A percentile compares a stretch with the other conserved stretches of the same genome.
These are phyloP conservation scores for Akabosia matsudoensis DNA, from an alignment of 1,140 invertebrate genomes.

Conservation along the genomic window DNA sequence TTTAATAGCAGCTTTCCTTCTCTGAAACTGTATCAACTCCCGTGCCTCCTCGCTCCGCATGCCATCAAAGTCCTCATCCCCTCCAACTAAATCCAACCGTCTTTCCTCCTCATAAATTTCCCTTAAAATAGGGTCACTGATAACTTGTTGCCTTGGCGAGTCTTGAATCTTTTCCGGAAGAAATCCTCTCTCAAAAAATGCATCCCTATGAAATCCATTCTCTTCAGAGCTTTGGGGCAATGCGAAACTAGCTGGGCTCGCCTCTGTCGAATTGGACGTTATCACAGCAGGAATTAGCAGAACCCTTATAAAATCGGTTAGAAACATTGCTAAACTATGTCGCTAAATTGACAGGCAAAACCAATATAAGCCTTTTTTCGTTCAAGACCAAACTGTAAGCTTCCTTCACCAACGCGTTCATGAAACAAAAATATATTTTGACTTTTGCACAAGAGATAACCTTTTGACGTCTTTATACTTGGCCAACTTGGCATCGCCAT, in stretches of 20 bases:
- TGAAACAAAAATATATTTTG: no score
- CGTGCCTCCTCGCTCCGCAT: conserved; percentile 8
- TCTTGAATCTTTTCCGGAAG: neutral
- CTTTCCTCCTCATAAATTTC: conserved; percentile 13
- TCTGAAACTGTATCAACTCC: conserved; percentile 4
- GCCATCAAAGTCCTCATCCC: neutral
- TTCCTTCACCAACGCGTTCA: neutral
- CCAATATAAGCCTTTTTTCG: neutral
- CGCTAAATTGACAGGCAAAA: neutral
- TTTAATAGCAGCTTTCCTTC: neutral
- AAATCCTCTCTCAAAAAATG: neutral
- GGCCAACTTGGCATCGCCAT: neutral
- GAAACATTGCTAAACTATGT: no score
- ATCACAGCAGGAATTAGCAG: neutral
- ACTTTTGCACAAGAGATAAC: neutral
- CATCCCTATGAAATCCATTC: no score
- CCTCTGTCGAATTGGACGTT: neutral
- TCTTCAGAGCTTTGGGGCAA: neutral
- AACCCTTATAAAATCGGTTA: neutral
- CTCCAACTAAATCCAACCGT: neutral
- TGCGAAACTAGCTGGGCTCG: neutral
- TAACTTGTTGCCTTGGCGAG: neutral
- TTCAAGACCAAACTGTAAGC: neutral
- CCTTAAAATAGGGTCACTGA: neutral
- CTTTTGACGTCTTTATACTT: conserved; percentile 9